Base-by-base conservation (phyloP, 1,140 invertebrate species). In the Atta colombica region DNA sequence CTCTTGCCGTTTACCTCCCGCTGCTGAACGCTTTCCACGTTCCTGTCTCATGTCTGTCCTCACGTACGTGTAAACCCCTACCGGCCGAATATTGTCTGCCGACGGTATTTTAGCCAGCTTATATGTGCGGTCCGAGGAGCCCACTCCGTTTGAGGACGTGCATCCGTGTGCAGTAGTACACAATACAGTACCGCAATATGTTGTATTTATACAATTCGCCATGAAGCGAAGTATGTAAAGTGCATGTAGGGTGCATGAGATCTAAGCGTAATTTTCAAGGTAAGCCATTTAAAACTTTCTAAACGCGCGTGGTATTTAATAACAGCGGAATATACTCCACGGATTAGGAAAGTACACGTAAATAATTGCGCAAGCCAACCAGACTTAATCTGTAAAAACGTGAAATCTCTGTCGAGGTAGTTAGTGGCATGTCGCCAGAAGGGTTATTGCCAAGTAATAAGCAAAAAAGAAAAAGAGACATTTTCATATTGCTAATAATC, bases 51-150 rank as follows among this genome's bases (percentile, higher is more conserved):
- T 63, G 69, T 69, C 71, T 58, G 51, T 66, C 60, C 45, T 88
- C 60, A 55, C 69, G 53, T 58, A 77, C 39, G 21, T 28, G 16
- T 58, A 69, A 51, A 58, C 58, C 58, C 55, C 31, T 58, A 16
- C 87, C 31, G 51, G 51, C 53, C 28, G 77, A 82, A 78, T 77
- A 89, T 89, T 68, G 88, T 68, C 85, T 87, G 88, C 88, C 84
- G 89, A 58, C 78, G 86, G 71, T 74, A 82, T 82, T 74, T 74
- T 53, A 72, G 21, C 39, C 61, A 28, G 21, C 66, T 61, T 21
- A 14, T 74, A 12, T 84, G 51, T 74, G 21, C 55, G 1, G 35
- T 31, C 80, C 53, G 71, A 84, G 69, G n/a, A 66, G 63, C 77
- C 65, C 77, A 25, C 55, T 80, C 35, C 66, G 66, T 86, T 39